A percentile compares a stretch with the other conserved stretches of the same genome.
phyloP scores from a whole-genome alignment of 2,113 vertebrate species.

The Prinia subflava region DNA sequence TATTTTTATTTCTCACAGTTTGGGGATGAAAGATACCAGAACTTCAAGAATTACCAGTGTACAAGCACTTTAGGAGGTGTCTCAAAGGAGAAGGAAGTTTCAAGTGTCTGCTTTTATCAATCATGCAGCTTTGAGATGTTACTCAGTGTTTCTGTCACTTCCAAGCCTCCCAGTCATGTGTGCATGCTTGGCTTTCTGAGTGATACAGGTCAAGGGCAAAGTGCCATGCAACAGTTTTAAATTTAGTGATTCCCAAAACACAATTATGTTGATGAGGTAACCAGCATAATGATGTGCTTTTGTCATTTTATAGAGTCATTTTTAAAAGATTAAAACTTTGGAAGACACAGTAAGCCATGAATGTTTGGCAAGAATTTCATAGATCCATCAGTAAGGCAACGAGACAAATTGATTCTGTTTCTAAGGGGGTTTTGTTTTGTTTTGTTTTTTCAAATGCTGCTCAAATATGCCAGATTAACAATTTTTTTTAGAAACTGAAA shows the following conservation, averaged over 20 bases:
- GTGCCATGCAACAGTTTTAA: slow-evolving; percentile 9
- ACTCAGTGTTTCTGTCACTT: not conserved
- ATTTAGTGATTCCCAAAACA: slow-evolving; percentile 19
- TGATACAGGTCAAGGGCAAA: slow-evolving; percentile 20
- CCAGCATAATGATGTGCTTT: not conserved
- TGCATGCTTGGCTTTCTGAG: not conserved
- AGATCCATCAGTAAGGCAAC: not conserved
- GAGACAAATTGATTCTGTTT: slow-evolving; percentile 18
- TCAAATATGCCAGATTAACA: not conserved
- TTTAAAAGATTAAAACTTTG: not conserved
- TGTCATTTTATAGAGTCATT: slow-evolving; percentile 12
- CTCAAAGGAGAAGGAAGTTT: not conserved
- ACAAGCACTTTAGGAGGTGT: not conserved
- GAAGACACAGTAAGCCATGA: not conserved
- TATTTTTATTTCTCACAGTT: not conserved
- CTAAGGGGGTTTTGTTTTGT: slow-evolving; percentile 11
- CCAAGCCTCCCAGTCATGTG: not conserved
- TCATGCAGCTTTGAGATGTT: not conserved
- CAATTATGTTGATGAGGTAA: slow-evolving; percentile 21
- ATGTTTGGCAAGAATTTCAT: slow-evolving; percentile 14
- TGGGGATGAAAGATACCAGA: not conserved
- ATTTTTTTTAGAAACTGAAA: not conserved
- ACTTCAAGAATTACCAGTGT: not conserved
- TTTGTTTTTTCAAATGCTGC: not conserved
- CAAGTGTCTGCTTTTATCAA: not conserved